Conservation (phyloP, 1,140 invertebrate species). For the Dendroctonus ponderosae region DNA sequence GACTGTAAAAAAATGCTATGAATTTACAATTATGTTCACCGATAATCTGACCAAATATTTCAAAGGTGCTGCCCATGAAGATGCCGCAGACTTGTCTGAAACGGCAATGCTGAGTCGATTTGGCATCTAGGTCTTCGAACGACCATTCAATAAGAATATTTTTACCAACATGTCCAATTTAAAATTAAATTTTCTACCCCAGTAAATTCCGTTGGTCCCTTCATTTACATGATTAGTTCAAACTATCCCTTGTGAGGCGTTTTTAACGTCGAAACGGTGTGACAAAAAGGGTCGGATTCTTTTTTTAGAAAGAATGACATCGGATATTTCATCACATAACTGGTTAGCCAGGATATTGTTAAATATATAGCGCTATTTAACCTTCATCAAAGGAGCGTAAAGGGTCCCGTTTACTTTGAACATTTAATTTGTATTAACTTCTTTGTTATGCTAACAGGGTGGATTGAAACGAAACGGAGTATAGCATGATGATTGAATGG, state of each 20-base stretch:
- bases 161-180: constrained; percentile 21
- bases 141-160: neutral
- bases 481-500: no score
- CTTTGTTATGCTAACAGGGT: no score
- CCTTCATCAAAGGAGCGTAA: neutral
- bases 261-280: constrained; percentile 16
- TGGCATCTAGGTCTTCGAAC: no score
- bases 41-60: no score
- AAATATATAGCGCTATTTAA: constrained; percentile 7
- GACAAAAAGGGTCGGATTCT: constrained; percentile 18
- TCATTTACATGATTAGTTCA: constrained; percentile 30
- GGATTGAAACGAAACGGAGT: no score
- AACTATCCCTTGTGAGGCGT: constrained; percentile 21
- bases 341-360: constrained; percentile 8
- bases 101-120: no score
- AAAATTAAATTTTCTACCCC: constrained; percentile 28
- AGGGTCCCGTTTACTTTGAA: no score
- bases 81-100: no score
- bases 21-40: no score
- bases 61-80: no score
- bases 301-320: constrained; percentile 20
- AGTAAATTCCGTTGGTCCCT: constrained; percentile 25
- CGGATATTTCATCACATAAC: constrained; percentile 6
- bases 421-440: no score
- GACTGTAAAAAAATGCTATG: no score